A percentile compares a stretch with the other conserved stretches of the same genome.
Conservation (phyloP, 2,888 invertebrate genomes). For the Noctuana brunneofusca region DNA sequence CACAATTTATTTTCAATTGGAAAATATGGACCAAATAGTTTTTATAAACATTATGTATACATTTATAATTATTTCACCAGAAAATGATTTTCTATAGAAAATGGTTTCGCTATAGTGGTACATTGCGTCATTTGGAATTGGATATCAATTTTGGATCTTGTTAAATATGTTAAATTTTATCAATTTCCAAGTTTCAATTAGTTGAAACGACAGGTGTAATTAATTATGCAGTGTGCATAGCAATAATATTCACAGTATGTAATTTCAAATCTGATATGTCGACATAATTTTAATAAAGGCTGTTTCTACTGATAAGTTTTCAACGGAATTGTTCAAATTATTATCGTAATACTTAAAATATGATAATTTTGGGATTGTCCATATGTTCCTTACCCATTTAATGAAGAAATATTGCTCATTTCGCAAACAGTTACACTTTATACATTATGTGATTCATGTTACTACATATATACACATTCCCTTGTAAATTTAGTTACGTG, state of each 20-base stretch:
- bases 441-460: conserved; percentile 38
- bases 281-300: conserved; percentile 20
- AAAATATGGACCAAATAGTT: conserved; percentile 27
- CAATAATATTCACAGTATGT: conserved; percentile 45
- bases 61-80: conserved; percentile 5
- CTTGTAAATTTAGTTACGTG: conserved; percentile 58
- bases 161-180: conserved; percentile 76
- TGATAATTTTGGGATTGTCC: not conserved
- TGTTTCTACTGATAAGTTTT: conserved; percentile 21
- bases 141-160: conserved; percentile 56
- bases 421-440: conserved; percentile 7
- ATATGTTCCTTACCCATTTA: not conserved
- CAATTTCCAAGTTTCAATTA: conserved; percentile 55
- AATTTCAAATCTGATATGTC: conserved; percentile 25
- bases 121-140: conserved; percentile 18
- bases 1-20: conserved; percentile 7
- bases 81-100: conserved; percentile 23
- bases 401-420: conserved; percentile 5
- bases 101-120: conserved; percentile 17
- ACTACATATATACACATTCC: conserved; percentile 59
- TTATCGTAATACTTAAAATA: not conserved
- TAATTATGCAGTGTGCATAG: conserved; percentile 41
- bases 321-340: conserved; percentile 23
- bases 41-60: conserved; percentile 13
- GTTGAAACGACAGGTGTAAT: conserved; percentile 38